Evolutionary conservation across 2,888 invertebrate genomes (phyloP).

Genomic region (Heliconius cydno): DNA sequence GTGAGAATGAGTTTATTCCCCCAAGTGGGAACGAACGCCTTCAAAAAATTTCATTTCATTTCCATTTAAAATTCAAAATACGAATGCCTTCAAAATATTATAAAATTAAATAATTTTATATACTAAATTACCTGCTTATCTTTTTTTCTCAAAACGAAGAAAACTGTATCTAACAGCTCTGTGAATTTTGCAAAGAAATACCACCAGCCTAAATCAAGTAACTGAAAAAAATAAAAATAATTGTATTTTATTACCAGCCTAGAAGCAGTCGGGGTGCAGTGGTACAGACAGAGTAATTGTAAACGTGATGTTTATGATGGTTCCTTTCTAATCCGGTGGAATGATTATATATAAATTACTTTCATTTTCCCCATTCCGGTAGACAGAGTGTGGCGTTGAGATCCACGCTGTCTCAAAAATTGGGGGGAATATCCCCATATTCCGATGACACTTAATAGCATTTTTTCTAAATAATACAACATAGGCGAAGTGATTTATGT

Average conservation of each 20-base stretch:
- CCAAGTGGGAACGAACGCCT: too few species aligned
- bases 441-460: too few species aligned
- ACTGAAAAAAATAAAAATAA: slow-evolving; percentile 66
- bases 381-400: too few species aligned
- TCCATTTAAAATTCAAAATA: too few species aligned
- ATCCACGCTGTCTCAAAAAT: too few species aligned
- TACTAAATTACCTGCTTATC: slow-evolving; percentile 75
- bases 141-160: slow-evolving; percentile 93
- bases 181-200: slow-evolving; percentile 92
- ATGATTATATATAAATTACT: background rate
- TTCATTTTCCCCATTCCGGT: background rate
- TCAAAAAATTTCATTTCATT: too few species aligned
- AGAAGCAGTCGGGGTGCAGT: too few species aligned
- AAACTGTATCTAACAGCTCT: slow-evolving; percentile 91
- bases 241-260: background rate
- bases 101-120: background rate
- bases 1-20: too few species aligned
- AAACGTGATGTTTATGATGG: background rate
- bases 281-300: background rate
- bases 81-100: background rate
- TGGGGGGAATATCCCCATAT: too few species aligned
- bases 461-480: too few species aligned
- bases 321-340: background rate
- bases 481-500: too few species aligned
- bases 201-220: slow-evolving; percentile 87